Evolutionary conservation across 2,113 vertebrate genomes (phyloP).

Genomic region (Xyliphius kryptos): DNA sequence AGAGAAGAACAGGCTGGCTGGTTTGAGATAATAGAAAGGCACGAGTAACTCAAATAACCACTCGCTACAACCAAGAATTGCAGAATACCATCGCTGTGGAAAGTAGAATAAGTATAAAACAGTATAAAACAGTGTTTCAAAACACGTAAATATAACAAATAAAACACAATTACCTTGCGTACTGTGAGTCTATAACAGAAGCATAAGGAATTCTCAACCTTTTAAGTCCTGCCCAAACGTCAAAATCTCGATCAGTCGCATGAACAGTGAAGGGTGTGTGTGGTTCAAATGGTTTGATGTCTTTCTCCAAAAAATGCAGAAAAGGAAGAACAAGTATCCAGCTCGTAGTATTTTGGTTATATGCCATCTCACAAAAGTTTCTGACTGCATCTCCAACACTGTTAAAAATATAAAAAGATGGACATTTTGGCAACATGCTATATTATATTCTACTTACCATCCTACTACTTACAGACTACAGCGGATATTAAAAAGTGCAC

Average conservation of each 20-base stretch:
- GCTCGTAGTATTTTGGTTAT: accelerated
- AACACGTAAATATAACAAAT: background rate
- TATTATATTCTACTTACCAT: background rate
- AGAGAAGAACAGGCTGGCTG: too few relatives aligned
- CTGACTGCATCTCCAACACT: constrained; percentile 46
- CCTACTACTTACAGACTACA: background rate
- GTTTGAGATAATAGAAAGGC: too few relatives aligned
- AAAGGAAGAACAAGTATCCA: constrained; percentile 62
- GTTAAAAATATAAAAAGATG: background rate
- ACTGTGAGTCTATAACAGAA: background rate
- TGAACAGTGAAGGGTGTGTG: background rate
- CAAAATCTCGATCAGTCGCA: too few relatives aligned
- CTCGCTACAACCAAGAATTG: too few relatives aligned
- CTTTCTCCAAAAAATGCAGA: constrained; percentile 54
- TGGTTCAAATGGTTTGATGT: constrained; percentile 44
- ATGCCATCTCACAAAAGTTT: constrained; percentile 15
- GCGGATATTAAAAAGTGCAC: background rate
- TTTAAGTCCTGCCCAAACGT: constrained; percentile 14
- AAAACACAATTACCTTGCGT: constrained; percentile 8
- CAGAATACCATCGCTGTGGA: too few relatives aligned
- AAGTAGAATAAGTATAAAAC: too few relatives aligned
- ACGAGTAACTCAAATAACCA: too few relatives aligned
- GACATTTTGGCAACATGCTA: background rate
- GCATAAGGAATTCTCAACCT: background rate
- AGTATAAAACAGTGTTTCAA: background rate